A percentile compares a stretch with the other conserved stretches of the same genome.
Evolutionary conservation across 2,113 vertebrate genomes (phyloP).

Genomic region (Saccopteryx leptura): DNA sequence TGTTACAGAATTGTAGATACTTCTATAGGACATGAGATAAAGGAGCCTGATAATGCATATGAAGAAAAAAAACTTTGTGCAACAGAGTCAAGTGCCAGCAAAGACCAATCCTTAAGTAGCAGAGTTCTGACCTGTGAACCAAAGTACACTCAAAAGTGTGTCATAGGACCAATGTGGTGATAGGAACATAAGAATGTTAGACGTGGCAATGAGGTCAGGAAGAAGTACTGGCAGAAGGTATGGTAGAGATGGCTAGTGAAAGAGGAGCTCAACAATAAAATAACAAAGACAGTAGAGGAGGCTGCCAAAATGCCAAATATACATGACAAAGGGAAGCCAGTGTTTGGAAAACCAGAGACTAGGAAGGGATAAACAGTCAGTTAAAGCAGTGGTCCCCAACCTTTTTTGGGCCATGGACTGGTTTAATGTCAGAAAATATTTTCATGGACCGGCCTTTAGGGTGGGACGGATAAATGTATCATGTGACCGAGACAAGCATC

Average conservation of each 20-base stretch:
- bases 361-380: not conserved
- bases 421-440: no score
- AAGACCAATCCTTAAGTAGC: not conserved
- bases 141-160: not conserved
- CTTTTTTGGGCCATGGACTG: no score
- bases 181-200: not conserved
- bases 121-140: not conserved
- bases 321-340: constrained; percentile 8
- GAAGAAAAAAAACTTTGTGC: not conserved
- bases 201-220: not conserved
- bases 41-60: not conserved
- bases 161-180: not conserved
- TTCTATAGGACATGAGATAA: not conserved
- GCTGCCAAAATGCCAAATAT: not conserved
- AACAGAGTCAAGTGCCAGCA: not conserved
- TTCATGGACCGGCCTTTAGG: no score
- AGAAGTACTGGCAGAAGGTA: not conserved
- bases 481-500: no score
- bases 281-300: not conserved
- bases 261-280: not conserved
- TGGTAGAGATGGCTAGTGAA: not conserved
- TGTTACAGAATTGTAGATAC: not conserved
- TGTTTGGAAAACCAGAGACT: not conserved
- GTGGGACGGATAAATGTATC: no score
- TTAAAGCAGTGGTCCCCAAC: no score